These are phyloP conservation scores for Ommatoiulus sabulosus DNA, from an alignment of 2,888 invertebrate genomes.

Conservation along the genomic window DNA sequence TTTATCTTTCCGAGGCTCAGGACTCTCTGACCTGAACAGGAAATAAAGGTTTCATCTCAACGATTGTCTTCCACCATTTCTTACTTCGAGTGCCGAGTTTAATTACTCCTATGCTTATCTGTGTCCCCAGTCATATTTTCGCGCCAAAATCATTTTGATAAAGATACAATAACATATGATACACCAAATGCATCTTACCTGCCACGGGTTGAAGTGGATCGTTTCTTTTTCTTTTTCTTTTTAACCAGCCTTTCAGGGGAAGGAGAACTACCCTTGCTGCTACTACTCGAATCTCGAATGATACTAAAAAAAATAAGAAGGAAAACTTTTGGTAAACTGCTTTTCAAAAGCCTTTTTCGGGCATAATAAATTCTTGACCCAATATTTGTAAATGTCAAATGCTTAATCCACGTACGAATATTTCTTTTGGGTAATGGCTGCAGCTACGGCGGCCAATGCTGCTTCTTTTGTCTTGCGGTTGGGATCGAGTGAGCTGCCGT, in stretches of 20 bases:
- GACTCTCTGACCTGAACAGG: constrained; percentile 58
- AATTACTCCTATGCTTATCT: too few relatives aligned
- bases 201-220: constrained; percentile 45
- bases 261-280: constrained; percentile 7
- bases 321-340: not conserved
- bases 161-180: not conserved
- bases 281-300: constrained; percentile 18
- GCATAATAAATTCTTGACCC: too few relatives aligned
- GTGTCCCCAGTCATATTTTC: not conserved
- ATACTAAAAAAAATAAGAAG: not conserved
- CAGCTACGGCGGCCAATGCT: constrained; percentile 54
- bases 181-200: not conserved
- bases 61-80: too few relatives aligned
- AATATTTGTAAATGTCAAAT: not conserved
- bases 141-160: too few relatives aligned
- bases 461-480: constrained; percentile 74
- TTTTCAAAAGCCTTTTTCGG: not conserved
- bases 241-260: constrained; percentile 63
- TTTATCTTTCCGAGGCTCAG: constrained; percentile 64
- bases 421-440: constrained; percentile 44
- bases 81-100: too few relatives aligned
- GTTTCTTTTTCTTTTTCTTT: constrained; percentile 68
- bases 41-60: not conserved
- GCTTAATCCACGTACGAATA: not conserved
- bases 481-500: constrained; percentile 91